Conservation (phyloP, 2,113 vertebrate genomes). For the Trichomycterus rosablanca region DNA sequence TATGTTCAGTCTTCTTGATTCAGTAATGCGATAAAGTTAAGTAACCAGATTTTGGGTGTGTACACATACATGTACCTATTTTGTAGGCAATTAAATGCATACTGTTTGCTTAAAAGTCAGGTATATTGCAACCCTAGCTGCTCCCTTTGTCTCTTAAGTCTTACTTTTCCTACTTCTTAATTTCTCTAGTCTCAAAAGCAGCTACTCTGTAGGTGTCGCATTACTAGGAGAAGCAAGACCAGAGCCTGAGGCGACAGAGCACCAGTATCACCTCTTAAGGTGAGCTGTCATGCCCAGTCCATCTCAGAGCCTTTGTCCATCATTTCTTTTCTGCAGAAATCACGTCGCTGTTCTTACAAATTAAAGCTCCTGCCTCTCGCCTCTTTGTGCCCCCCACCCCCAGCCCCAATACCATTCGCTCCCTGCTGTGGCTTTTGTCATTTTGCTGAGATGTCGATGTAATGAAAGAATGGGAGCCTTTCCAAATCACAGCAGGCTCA, state of each 20-base stretch:
- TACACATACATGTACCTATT: neutral
- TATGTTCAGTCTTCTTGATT: neutral
- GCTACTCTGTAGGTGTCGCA: constrained; percentile 49
- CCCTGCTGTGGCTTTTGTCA: constrained; percentile 49
- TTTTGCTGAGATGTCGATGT: constrained; percentile 51
- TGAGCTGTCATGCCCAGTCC: constrained; percentile 44
- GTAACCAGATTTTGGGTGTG: constrained; percentile 2
- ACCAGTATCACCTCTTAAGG: constrained; percentile 42
- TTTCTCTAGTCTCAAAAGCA: constrained; percentile 8
- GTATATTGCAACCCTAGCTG: neutral
- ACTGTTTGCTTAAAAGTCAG: neutral
- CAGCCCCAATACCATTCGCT: constrained; percentile 27
- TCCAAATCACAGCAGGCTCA: constrained; percentile 50
- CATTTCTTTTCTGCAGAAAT: constrained; percentile 44
- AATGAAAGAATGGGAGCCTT: constrained; percentile 56
- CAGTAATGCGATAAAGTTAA: neutral
- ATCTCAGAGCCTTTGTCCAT: constrained; percentile 49
- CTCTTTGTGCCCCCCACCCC: constrained; percentile 5
- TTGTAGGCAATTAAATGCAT: constrained; percentile 2
- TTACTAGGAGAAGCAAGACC: constrained; percentile 48
- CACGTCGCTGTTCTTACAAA: constrained; percentile 47
- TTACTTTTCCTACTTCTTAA: constrained; percentile 38
- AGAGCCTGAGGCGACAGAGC: constrained; percentile 24
- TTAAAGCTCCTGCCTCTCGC: constrained; percentile 50
- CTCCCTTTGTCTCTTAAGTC: constrained; percentile 7